Percentiles rank a stretch among this genome's conserved stretches.
Conservation (phyloP, 2,113 vertebrate species). For the Archilochus colubris region DNA sequence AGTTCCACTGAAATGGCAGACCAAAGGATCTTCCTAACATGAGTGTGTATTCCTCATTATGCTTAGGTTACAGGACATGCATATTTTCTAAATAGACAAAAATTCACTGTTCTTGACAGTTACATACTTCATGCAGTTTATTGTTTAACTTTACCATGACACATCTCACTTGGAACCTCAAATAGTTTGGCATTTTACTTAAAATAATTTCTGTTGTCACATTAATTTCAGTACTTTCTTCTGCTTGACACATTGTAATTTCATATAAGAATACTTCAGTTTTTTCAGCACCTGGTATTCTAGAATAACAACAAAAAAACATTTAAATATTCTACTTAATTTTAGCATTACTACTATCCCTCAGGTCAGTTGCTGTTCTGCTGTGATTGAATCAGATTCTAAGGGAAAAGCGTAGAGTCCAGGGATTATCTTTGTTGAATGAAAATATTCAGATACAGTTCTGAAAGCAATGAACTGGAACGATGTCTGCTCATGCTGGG, state of each 20-base stretch:
- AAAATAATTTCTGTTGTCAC: neutral
- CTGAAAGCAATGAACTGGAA: constrained; percentile 49
- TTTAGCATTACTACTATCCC: neutral
- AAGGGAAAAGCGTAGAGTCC: neutral
- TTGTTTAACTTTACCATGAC: neutral
- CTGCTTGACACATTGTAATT: neutral
- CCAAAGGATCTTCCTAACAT: neutral
- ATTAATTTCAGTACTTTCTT: neutral
- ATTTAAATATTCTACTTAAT: neutral
- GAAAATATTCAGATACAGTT: constrained; percentile 36
- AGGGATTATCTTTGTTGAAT: constrained; percentile 50
- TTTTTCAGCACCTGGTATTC: neutral
- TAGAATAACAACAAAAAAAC: neutral
- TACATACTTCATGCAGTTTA: neutral
- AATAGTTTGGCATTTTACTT: neutral
- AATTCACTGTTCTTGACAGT: neutral
- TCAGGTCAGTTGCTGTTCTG: constrained; percentile 5
- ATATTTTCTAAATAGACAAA: neutral
- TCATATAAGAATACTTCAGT: neutral
- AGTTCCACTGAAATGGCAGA: neutral
- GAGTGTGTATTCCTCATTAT: neutral
- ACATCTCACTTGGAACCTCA: neutral
- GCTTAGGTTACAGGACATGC: neutral
- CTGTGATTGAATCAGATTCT: constrained; percentile 15
- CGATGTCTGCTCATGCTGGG: constrained; percentile 16